Evolutionary conservation across 1,140 invertebrate genomes (phyloP).

Genomic region (Kradibia gibbosae): DNA sequence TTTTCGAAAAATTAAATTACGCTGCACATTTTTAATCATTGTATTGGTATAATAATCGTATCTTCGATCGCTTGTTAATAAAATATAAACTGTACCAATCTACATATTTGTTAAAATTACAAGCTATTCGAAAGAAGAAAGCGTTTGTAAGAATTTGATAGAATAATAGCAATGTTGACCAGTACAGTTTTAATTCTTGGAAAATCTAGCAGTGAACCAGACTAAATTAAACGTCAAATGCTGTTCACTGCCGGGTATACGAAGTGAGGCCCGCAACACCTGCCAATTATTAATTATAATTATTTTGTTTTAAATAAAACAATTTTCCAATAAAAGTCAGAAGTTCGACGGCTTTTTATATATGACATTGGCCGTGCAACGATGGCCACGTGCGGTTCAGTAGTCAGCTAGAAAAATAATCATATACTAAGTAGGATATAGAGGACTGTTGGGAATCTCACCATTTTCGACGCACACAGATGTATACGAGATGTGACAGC

Average conservation of each 20-base stretch:
- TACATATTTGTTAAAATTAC: not conserved
- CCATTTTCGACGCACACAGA: conserved; percentile 73
- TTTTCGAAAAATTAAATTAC: no score
- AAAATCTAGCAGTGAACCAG: conserved; percentile 66
- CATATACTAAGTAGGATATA: conserved; percentile 68
- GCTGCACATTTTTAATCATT: no score
- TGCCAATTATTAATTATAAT: conserved; percentile 67
- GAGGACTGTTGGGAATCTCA: conserved; percentile 71
- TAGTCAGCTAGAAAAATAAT: conserved; percentile 70
- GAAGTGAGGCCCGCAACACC: conserved; percentile 69
- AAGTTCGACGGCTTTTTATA: conserved; percentile 64
- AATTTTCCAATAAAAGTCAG: conserved; percentile 59
- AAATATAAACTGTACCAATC: conserved; percentile 15
- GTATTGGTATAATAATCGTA: not conserved
- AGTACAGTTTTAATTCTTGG: conserved; percentile 56
- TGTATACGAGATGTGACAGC: conserved; percentile 71
- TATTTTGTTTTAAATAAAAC: conserved; percentile 52
- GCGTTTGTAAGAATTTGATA: not conserved
- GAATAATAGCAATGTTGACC: not conserved
- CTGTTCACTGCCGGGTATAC: conserved; percentile 63
- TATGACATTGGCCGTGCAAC: conserved; percentile 66
- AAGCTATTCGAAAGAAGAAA: not conserved
- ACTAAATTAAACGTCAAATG: conserved; percentile 64
- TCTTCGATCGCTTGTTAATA: conserved; percentile 34
- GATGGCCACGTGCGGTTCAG: conserved; percentile 66